Base-by-base conservation (phyloP, 2,113 vertebrate species). In the Rhinolophus ferrumequinum region DNA sequence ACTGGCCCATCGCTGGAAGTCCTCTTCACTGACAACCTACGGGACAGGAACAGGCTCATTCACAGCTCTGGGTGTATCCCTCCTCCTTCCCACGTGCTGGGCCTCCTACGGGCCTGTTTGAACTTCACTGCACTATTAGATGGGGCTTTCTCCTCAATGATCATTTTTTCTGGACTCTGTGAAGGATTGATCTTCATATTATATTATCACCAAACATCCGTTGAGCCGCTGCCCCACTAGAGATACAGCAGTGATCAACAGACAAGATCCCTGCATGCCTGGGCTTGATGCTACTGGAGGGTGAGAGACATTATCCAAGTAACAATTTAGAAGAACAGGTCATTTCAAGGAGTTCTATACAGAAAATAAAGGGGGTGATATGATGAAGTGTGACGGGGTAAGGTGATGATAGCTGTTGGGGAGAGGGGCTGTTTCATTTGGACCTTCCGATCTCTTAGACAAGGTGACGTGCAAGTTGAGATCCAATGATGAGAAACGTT, bases 1-100 rank as follows among this genome's bases (percentile, higher is more conserved):
- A 95, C 94, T 98, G 93, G 98, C 98, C 99, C 99, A 99, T 93
- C 85, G 98, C 76, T 88, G 96, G 98, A 99, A 99, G 50, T 97
- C 98, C 66, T 98, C 98, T 92, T 99, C 98, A 66, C 97, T 99
- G 94, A 99, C 84, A 87, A 99, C 98, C 99, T 99, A 93, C 0
- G 12, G 18, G 92, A 90, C 0, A 67, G 58, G 67, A 86, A 94
- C 41, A 84, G 28, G 38, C 52, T 85, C 2, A 0, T 79, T 92
- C 77, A 44, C 73, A 90, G 52, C 41, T 7, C 41, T 44, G 44
- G 41, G 33, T 54, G 14, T 54, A 35, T 60, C 22, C 26, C 3
- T 30, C 30, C 3, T 18, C 13, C 7, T 64, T 83, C n/a, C 56
- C 9, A 22, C 6, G 8, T 44, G 14, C 19, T 18, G 14, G 64